Conservation (phyloP, 1,140 invertebrate genomes). For the Aphelenchoides besseyi region DNA sequence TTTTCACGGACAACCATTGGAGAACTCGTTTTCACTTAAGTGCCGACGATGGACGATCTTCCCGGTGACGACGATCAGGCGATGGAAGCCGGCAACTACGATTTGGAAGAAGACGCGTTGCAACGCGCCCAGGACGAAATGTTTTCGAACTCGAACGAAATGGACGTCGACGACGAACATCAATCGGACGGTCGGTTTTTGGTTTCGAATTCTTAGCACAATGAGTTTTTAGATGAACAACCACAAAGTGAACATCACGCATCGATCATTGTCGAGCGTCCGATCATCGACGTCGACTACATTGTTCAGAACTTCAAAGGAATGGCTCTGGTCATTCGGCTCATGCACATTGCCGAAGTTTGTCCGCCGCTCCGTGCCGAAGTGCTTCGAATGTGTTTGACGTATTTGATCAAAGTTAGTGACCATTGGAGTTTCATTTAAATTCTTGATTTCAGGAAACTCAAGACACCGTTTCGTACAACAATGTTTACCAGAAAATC, state of each 20-base stretch:
- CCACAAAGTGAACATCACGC: neutral
- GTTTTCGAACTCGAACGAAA: conserved; percentile 7
- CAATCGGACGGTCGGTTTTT: neutral
- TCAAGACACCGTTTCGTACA: conserved; percentile 32
- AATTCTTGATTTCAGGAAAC: conserved; percentile 39
- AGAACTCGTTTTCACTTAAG: no score
- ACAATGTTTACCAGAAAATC: conserved; percentile 37
- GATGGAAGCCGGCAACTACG: neutral
- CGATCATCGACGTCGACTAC: conserved; percentile 36
- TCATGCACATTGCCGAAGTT: conserved; percentile 36
- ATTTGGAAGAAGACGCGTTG: neutral
- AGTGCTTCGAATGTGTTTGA: conserved; percentile 39
- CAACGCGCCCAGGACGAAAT: neutral
- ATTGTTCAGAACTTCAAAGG: conserved; percentile 30
- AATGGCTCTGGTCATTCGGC: conserved; percentile 40
- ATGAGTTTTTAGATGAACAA: neutral
- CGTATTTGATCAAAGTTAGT: conserved; percentile 39
- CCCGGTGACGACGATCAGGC: neutral
- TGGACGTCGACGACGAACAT: neutral
- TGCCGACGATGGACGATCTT: neutral
- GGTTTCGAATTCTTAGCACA: neutral
- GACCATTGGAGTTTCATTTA: conserved; percentile 16
- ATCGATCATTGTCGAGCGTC: neutral
- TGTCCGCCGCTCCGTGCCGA: conserved; percentile 42
- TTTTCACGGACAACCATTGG: no score